Percentiles rank a stretch among this genome's conserved stretches.
phyloP scores from a whole-genome alignment of 2,797 vertebrate species.

The Fistularia tabacaria region DNA sequence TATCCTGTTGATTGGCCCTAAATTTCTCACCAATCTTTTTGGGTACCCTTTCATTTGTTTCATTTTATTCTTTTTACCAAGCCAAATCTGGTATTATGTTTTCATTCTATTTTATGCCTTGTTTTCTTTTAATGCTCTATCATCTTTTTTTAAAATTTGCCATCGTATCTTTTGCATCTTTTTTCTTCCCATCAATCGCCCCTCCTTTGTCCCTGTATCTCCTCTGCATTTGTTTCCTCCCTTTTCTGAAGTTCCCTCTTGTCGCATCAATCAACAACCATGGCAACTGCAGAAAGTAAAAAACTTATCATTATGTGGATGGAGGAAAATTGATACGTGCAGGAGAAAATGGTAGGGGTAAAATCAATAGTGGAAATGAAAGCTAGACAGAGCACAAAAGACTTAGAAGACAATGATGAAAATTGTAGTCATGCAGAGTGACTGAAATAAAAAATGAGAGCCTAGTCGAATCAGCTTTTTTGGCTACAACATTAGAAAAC shows the following conservation, averaged over 20 bases:
- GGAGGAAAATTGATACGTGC: slow-evolving; percentile 58
- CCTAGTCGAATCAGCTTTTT: no score
- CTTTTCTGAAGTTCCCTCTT: slow-evolving; percentile 30
- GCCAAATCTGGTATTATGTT: slow-evolving; percentile 5
- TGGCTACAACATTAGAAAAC: neutral
- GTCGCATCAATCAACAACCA: slow-evolving; percentile 70
- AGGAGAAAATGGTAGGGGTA: slow-evolving; percentile 44
- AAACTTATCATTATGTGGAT: slow-evolving; percentile 67
- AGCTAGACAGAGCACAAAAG: slow-evolving; percentile 14
- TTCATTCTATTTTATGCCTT: neutral
- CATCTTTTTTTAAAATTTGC: slow-evolving; percentile 4
- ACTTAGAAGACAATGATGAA: slow-evolving; percentile 9
- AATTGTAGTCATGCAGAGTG: slow-evolving; percentile 8
- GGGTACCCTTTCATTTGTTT: neutral
- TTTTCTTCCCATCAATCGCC: slow-evolving; percentile 28
- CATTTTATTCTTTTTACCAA: slow-evolving; percentile 5
- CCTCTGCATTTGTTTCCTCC: slow-evolving; percentile 31
- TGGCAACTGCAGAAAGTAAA: slow-evolving; percentile 60
- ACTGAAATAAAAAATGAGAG: neutral
- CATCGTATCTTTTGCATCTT: slow-evolving; percentile 13
- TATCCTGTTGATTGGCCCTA: no score
- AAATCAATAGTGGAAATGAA: slow-evolving; percentile 52
- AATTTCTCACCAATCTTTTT: slow-evolving; percentile 1
- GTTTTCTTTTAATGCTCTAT: slow-evolving; percentile 12
- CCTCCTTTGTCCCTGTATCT: slow-evolving; percentile 17